Base-by-base conservation (phyloP, 2,797 vertebrate genomes). In the Bradypodion pumilum region DNA sequence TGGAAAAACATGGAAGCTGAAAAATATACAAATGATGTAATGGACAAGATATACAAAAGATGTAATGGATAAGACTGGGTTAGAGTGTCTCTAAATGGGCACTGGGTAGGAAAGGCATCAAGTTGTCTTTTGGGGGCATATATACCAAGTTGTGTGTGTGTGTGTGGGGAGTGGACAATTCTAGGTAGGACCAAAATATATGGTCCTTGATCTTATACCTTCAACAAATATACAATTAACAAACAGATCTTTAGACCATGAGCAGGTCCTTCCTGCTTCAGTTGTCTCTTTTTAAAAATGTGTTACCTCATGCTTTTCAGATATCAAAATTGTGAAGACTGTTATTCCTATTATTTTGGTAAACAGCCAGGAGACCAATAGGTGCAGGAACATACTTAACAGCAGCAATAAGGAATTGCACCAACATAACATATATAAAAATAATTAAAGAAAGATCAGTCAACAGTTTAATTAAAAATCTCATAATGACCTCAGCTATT, bases 381-480 rank as follows among this genome's bases (percentile, higher is more conserved):
- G 74, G 78, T 40, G 70, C 68, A 72, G 9, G 66, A 69, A 32
- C 42, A 62, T 66, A 32, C 3, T 40, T 60, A 74, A 62, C 29
- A 86, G 78, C 59, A 78, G 56, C 52, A 44, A 79, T 46, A 78
- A 46, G 59, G 35, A 7, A 79, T 46, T 62, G 29, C 32, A 83
- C n/a, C 21, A 15, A 35, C 37, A 29, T 59, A 69, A n/a, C n/a
- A 70, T 80, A 74, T 87, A 80, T 70, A 80, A 83, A 85, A 86
- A 86, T 69, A 79, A 86, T 80, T 82, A 78, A 74, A 68, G 69
- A 73, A 80, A 78, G 74, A 82, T 78, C 80, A 83, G 62, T 80
- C 76, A 87, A 80, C 72, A 80, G 56, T 87, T 87, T 83, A 83
- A 87, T 87, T 87, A 83, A 87, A 79, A 87, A 80, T 74, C 63